Conservation (phyloP, 2,888 invertebrate species). For the Hirtodrosophila cameraria region DNA sequence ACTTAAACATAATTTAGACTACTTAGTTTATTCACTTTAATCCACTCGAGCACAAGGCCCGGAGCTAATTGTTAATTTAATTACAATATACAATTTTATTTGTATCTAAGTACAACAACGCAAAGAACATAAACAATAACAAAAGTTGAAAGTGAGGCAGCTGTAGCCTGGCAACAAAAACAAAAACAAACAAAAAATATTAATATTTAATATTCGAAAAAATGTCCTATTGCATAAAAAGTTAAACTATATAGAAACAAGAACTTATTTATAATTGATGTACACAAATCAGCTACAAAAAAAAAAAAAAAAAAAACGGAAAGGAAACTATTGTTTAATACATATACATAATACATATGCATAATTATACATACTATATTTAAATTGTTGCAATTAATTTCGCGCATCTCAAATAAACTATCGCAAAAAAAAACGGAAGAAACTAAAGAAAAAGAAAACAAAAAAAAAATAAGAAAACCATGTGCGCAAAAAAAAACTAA, state of each 20-base stretch:
- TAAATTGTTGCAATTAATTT: constrained; percentile 69
- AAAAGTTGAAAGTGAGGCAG: constrained; percentile 19
- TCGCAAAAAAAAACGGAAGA: constrained; percentile 40
- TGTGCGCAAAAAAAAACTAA: constrained; percentile 41
- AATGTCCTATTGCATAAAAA: constrained; percentile 70
- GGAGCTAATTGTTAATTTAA: constrained; percentile 36
- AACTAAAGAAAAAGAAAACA: constrained; percentile 3
- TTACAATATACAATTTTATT: constrained; percentile 3
- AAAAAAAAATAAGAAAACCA: constrained; percentile 14
- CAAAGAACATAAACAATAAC: constrained; percentile 20
- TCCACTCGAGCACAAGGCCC: constrained; percentile 56
- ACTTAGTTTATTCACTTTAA: constrained; percentile 51
- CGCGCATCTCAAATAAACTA: constrained; percentile 52
- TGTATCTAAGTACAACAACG: constrained; percentile 8
- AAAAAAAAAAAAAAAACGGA: constrained; percentile 4
- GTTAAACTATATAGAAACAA: constrained; percentile 47
- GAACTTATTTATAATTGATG: constrained; percentile 46
- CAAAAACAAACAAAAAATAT: constrained; percentile 57
- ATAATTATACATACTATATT: constrained; percentile 36
- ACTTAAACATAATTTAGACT: constrained; percentile 41
- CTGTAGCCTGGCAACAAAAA: constrained; percentile 8
- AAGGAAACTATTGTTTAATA: constrained; percentile 39
- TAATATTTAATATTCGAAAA: constrained; percentile 76
- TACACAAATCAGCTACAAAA: constrained; percentile 20
- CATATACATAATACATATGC: constrained; percentile 27